phyloP scores from a whole-genome alignment of 2,888 invertebrate species.

The Harpalus rufipes region DNA sequence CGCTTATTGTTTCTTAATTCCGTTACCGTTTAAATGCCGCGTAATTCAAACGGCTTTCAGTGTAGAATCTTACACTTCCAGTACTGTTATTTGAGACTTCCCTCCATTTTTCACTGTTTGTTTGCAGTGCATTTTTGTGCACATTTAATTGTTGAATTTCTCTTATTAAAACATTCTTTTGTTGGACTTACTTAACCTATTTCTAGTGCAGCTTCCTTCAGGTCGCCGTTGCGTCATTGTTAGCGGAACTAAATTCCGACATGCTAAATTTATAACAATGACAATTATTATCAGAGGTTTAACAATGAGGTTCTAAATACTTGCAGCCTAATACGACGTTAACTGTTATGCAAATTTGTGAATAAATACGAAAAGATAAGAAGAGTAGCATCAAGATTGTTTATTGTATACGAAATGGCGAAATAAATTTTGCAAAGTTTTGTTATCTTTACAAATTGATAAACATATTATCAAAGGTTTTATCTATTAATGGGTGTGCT shows the following conservation, averaged over 20 bases:
- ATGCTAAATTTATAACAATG: slow-evolving; percentile 49
- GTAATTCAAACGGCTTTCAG: background rate
- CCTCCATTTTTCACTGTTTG: slow-evolving; percentile 19
- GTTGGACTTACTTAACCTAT: slow-evolving; percentile 48
- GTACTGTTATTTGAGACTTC: slow-evolving; percentile 9
- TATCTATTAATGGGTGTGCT: too few relatives aligned
- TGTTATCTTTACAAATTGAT: too few relatives aligned
- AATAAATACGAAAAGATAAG: background rate
- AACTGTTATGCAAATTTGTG: slow-evolving; percentile 32
- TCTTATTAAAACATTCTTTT: slow-evolving; percentile 53
- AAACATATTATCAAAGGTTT: too few relatives aligned
- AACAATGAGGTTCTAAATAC: slow-evolving; percentile 39
- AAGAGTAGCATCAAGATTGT: too few relatives aligned
- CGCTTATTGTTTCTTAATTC: background rate
- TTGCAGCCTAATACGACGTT: slow-evolving; percentile 19
- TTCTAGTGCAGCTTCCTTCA: slow-evolving; percentile 35
- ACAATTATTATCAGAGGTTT: slow-evolving; percentile 45
- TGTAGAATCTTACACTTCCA: background rate
- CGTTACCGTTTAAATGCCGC: slow-evolving; percentile 25
- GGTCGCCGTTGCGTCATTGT: slow-evolving; percentile 18
- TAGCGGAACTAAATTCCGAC: slow-evolving; percentile 54
- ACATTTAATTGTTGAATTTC: slow-evolving; percentile 28
- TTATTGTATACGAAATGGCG: background rate
- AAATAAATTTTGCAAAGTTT: background rate
- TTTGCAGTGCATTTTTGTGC: slow-evolving; percentile 22